Evolutionary conservation across 2,113 vertebrate species (phyloP).

Genomic region (Syngnathoides biaculeatus): DNA sequence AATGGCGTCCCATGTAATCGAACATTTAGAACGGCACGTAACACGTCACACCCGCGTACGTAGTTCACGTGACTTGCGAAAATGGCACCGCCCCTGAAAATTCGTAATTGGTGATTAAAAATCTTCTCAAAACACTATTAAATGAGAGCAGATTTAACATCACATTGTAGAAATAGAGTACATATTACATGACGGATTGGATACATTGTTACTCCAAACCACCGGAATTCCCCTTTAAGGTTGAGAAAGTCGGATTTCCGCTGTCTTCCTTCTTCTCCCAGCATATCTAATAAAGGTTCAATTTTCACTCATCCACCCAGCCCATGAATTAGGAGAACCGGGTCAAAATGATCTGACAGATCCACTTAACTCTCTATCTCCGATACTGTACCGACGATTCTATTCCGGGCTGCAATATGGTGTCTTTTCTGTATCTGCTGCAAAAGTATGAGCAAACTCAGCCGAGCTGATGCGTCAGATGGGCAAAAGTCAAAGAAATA

Average conservation of each 20-base stretch:
- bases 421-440: conserved; percentile 19
- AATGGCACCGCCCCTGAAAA: too few relatives aligned
- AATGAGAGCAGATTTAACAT: too few relatives aligned
- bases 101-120: too few relatives aligned
- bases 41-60: too few relatives aligned
- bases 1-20: too few relatives aligned
- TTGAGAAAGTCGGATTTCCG: not conserved
- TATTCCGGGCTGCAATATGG: conserved; percentile 41
- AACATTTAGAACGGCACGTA: too few relatives aligned
- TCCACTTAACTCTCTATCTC: conserved; percentile 57
- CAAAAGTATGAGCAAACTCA: not conserved
- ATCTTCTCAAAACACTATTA: too few relatives aligned
- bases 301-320: conserved; percentile 42
- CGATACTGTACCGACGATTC: conserved; percentile 39
- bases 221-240: too few relatives aligned
- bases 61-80: too few relatives aligned
- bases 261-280: conserved; percentile 15
- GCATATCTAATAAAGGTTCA: conserved; percentile 25
- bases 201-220: too few relatives aligned
- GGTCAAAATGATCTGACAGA: conserved; percentile 62
- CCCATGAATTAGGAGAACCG: conserved; percentile 45
- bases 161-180: too few relatives aligned
- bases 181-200: too few relatives aligned
- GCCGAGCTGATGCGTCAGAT: not conserved
- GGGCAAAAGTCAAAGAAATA: conserved; percentile 13